phyloP scores from a whole-genome alignment of 2,888 invertebrate species.

The Podabrus alpinus region DNA sequence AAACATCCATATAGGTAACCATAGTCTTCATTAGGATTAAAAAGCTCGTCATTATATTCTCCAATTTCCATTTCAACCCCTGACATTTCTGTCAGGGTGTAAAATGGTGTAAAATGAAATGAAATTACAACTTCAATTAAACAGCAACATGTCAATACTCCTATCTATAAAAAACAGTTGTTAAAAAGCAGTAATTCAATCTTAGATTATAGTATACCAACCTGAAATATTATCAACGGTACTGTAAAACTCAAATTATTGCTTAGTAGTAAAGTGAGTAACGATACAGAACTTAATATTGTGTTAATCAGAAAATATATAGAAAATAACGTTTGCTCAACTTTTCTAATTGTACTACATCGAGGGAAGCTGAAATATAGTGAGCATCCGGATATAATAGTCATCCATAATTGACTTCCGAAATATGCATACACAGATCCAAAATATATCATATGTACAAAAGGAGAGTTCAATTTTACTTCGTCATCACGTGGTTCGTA shows the following conservation, averaged over 20 bases:
- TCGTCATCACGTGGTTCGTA: conserved; percentile 46
- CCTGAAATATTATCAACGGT: conserved; percentile 60
- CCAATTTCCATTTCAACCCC: conserved; percentile 83
- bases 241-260: conserved; percentile 60
- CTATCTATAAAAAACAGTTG: conserved; percentile 60
- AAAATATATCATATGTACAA: conserved; percentile 72
- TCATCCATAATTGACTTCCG: conserved; percentile 92
- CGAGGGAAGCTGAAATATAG: conserved; percentile 85
- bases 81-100: conserved; percentile 72
- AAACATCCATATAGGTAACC: conserved; percentile 74
- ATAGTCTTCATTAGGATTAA: conserved; percentile 80
- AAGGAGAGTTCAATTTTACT: conserved; percentile 49
- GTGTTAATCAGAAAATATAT: conserved; percentile 84
- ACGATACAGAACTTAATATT: conserved; percentile 71
- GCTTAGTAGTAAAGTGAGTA: conserved; percentile 70
- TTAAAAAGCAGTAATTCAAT: not conserved
- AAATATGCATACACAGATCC: conserved; percentile 80
- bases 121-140: conserved; percentile 75
- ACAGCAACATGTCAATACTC: conserved; percentile 68
- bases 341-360: conserved; percentile 84
- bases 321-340: conserved; percentile 85
- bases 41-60: conserved; percentile 68
- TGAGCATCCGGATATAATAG: conserved; percentile 85
- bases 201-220: conserved; percentile 44
- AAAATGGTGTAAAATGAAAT: conserved; percentile 76